Conservation (phyloP, 2,888 invertebrate species). For the Rhaphigaster nebulosa region DNA sequence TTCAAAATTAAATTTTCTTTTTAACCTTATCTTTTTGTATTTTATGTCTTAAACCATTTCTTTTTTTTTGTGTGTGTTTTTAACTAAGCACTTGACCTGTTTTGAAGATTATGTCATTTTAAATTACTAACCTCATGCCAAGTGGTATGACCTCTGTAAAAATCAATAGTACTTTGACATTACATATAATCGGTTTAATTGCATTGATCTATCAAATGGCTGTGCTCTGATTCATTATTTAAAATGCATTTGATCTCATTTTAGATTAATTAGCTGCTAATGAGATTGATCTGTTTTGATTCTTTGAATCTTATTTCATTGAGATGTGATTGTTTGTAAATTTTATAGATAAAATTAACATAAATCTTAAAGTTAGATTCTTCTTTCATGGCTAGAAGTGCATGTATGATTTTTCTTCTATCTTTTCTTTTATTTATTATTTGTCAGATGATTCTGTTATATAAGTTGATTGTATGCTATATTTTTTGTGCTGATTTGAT, state of each 20-base stretch:
- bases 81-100: neutral
- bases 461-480: neutral
- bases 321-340: conserved; percentile 4
- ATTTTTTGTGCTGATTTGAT: neutral
- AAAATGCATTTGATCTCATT: neutral
- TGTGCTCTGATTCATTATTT: neutral
- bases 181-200: conserved; percentile 13
- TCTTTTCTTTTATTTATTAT: neutral
- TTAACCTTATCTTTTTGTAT: neutral
- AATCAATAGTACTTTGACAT: conserved; percentile 37
- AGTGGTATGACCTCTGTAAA: conserved; percentile 40
- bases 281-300: conserved; percentile 22
- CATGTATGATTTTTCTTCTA: neutral
- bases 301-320: neutral
- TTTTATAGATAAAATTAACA: neutral
- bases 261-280: neutral
- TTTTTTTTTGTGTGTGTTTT: neutral
- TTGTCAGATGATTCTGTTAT: neutral
- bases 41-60: neutral
- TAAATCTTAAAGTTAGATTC: neutral
- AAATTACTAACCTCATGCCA: conserved; percentile 15
- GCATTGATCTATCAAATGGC: neutral
- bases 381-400: neutral
- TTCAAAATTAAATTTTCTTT: neutral
- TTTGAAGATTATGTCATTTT: conserved; percentile 28